Evolutionary conservation across 2,113 vertebrate genomes (phyloP).

Genomic region (Chauna torquata): DNA sequence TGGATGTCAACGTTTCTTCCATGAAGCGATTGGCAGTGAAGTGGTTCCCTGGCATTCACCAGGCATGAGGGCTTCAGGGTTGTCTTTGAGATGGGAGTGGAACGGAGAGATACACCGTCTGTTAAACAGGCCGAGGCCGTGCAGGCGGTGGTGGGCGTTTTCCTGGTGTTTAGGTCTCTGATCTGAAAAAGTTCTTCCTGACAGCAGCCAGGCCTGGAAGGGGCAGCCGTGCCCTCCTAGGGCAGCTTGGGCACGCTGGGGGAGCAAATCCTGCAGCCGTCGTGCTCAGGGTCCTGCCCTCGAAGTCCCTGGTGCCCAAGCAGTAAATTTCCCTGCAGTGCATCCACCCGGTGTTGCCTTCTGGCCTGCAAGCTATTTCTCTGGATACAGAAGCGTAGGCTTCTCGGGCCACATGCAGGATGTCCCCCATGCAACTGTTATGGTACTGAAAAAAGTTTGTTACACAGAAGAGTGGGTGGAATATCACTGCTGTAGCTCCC

Average conservation of each 20-base stretch:
- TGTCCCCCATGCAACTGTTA: background rate
- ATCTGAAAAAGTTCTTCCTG: background rate
- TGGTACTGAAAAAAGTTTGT: background rate
- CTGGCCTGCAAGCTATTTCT: background rate
- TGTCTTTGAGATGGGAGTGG: background rate
- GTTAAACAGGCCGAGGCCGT: background rate
- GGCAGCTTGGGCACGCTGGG: background rate
- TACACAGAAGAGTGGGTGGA: background rate
- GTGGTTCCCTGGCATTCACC: background rate
- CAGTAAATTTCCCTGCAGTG: background rate
- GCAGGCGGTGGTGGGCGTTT: background rate
- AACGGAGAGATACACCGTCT: background rate
- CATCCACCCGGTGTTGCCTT: background rate
- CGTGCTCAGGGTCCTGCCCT: background rate
- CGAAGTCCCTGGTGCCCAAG: background rate
- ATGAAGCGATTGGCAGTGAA: no score
- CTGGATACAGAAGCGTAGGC: background rate
- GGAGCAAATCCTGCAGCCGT: fast-evolving
- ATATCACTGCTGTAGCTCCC: background rate
- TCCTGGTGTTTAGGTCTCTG: background rate
- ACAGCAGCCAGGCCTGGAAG: background rate
- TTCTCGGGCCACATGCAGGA: background rate
- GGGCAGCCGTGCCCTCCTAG: background rate
- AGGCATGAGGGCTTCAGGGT: background rate
- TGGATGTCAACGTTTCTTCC: background rate